Conservation (phyloP, 64 coral and sea anemone species). For the Montipora efflorescens region DNA sequence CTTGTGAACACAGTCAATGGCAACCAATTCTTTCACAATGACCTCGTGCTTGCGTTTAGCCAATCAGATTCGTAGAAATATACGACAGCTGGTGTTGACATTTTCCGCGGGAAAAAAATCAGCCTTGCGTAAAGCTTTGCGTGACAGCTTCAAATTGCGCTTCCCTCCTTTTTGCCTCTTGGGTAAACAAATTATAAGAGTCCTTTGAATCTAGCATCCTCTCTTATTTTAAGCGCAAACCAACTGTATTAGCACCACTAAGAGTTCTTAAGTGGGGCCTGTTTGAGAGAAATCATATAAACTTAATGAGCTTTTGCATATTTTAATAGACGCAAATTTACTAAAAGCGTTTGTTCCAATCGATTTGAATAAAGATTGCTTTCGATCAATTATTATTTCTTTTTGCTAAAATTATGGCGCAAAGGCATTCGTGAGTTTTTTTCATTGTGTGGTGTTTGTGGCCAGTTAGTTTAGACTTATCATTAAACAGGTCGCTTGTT, state of each 20-base stretch:
- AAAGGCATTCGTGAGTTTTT: conserved; percentile 18
- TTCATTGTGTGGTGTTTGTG: conserved; percentile 55
- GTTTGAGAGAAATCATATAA: conserved; percentile 79
- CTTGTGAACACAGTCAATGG: conserved; percentile 1
- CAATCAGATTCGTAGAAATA: conserved; percentile 68
- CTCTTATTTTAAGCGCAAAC: conserved; percentile 35
- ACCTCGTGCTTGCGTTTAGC: conserved; percentile 39
- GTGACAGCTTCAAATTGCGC: neutral
- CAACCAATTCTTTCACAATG: conserved; percentile 25
- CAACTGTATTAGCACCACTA: conserved; percentile 33
- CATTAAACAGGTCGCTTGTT: conserved; percentile 86
- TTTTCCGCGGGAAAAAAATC: conserved; percentile 93
- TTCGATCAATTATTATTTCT: conserved; percentile 6
- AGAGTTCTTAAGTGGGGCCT: conserved; percentile 53
- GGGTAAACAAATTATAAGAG: conserved; percentile 5
- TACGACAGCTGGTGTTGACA: conserved; percentile 80
- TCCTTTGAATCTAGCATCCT: neutral
- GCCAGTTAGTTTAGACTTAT: conserved; percentile 62
- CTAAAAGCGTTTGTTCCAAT: conserved; percentile 22
- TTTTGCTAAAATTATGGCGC: neutral
- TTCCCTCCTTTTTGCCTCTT: neutral
- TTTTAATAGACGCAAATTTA: conserved; percentile 67
- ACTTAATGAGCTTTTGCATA: conserved; percentile 90
- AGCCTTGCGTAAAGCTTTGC: conserved; percentile 65
- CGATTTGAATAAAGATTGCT: conserved; percentile 26